A percentile compares a stretch with the other conserved stretches of the same genome.
Conservation (phyloP, 2,888 invertebrate species). For the Mystacides longicornis region DNA sequence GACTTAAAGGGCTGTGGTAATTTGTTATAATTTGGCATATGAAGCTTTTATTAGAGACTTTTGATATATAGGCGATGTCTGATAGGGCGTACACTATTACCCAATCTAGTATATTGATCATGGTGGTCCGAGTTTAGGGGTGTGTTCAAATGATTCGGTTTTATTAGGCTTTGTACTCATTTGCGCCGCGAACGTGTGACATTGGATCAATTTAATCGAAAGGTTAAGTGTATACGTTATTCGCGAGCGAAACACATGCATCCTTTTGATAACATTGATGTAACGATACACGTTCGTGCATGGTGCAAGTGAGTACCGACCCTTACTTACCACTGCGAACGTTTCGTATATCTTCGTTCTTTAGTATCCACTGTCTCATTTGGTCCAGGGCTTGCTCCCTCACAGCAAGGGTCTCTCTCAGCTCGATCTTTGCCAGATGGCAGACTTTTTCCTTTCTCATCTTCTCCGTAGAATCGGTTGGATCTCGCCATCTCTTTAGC, state of each 20-base stretch:
- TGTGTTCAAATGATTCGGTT: not conserved
- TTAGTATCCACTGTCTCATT: slow-evolving; percentile 61
- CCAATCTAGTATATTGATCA: no score
- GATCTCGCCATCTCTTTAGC: not conserved
- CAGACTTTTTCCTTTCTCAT: slow-evolving; percentile 27
- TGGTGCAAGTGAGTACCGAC: not conserved
- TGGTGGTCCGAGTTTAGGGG: no score
- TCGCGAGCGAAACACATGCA: not conserved
- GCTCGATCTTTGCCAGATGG: slow-evolving; percentile 55
- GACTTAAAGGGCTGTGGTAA: no score
- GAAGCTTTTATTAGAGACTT: no score
- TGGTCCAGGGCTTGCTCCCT: slow-evolving; percentile 57
- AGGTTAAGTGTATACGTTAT: no score
- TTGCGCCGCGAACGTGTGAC: no score
- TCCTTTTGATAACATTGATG: no score
- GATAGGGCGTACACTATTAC: no score
- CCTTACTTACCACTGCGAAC: slow-evolving; percentile 51
- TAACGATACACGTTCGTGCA: not conserved
- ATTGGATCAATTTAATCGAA: no score
- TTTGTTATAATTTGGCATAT: no score
- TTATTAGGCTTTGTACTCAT: no score
- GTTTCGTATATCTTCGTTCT: slow-evolving; percentile 62
- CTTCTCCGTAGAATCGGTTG: not conserved
- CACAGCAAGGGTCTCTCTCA: slow-evolving; percentile 60
- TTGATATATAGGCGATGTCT: no score